Evolutionary conservation across 2,888 invertebrate genomes (phyloP).

Genomic region (Mellilla xanthometata): DNA sequence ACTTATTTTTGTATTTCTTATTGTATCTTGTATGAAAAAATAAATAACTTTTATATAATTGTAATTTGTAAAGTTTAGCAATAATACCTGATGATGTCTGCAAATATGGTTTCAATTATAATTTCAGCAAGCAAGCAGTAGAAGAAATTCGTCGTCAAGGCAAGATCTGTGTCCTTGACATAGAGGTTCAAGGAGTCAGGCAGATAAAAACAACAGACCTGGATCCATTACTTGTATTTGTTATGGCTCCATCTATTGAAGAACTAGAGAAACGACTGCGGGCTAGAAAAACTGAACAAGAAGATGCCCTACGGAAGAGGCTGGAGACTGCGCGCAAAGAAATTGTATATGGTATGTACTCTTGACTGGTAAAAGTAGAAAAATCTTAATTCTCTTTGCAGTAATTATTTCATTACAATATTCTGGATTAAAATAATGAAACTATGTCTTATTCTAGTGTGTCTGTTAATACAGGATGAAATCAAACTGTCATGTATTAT

Average conservation of each 20-base stretch:
- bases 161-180: constrained; percentile 95
- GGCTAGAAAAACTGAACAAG: constrained; percentile 94
- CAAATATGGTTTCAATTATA: background rate
- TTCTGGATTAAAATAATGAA: no score
- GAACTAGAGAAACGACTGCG: constrained; percentile 89
- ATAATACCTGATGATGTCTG: no score
- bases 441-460: no score
- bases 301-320: constrained; percentile 91
- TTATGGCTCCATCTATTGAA: constrained; percentile 94
- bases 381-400: no score
- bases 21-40: no score
- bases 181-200: constrained; percentile 97
- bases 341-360: constrained; percentile 90
- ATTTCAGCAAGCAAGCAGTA: constrained; percentile 91
- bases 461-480: no score
- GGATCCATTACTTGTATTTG: constrained; percentile 92
- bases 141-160: constrained; percentile 90
- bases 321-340: constrained; percentile 90
- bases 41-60: no score
- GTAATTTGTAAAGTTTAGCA: no score
- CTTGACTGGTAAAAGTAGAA: no score
- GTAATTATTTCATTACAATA: no score
- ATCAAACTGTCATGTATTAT: no score
- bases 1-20: no score
- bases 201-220: constrained; percentile 90